Evolutionary conservation across 1,140 invertebrate genomes (phyloP), one percentile per base, ranked within the genome.

Genomic region (Papilio polytes): DNA sequence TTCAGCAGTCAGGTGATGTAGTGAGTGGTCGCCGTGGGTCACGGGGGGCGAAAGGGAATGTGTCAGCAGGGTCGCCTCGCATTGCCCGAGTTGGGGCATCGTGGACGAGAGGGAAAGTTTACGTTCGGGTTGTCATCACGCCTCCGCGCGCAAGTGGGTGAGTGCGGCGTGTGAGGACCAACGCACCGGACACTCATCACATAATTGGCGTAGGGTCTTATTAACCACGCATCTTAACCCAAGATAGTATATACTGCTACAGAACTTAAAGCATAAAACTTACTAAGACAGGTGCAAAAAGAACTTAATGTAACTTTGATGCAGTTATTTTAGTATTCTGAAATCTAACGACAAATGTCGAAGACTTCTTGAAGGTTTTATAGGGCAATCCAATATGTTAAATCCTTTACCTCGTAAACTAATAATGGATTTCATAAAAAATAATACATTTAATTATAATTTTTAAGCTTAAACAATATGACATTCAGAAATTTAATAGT

Each of bases 51-150:
- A 44, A 22, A 76, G 74, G 74, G 74, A 76, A 76, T 48, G 44
- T 44, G 74, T 51, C 74, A 76, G 74, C 74, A 53, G 74, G 46
- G 74, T 76, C 44, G 73, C 13, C 48, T 74, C 73, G 74, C 20
- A 76, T 76, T 76, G 20, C 81, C 79, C 83, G 80, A 87, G 82
- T 85, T 87, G 84, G 88, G 90, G 87, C 84, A 88, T 86, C 84
- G 84, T 89, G 88, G 36, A 89, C 85, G 92, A 94, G 92, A 94
- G 93, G 92, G 93, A 94, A 94, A 94, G 93, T 94, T 88, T 85
- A 85, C 85, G 85, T 84, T 85, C 86, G 85, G 89, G 85, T 88
- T 87, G 89, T 90, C 89, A 91, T 87, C 90, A 94, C 92, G 93
- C 89, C 85, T 91, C 85, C 80, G 81, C 87, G 93, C 89, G 84